These are phyloP conservation scores for Phrynocephalus guinanensis DNA, from an alignment of 2,797 vertebrate species.

Conservation along the genomic window DNA sequence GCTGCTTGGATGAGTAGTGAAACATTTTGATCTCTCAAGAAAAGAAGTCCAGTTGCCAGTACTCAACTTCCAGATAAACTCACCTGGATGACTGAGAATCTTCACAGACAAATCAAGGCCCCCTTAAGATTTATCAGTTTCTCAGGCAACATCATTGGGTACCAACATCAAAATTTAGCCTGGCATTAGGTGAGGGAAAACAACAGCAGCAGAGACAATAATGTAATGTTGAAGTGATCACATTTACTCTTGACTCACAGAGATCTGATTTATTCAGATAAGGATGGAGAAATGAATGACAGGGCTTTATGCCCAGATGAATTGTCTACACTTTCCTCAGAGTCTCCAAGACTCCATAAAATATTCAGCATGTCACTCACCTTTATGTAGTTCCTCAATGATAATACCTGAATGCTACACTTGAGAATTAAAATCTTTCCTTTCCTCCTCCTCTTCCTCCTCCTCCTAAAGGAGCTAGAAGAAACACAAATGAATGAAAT, in stretches of 20 bases:
- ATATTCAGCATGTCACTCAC: not conserved
- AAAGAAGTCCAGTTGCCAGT: too few relatives aligned
- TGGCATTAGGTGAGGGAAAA: constrained; percentile 22
- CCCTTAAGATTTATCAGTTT: constrained; percentile 28
- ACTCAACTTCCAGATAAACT: too few relatives aligned
- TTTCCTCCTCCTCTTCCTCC: not conserved
- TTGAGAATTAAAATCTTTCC: not conserved
- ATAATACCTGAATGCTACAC: not conserved
- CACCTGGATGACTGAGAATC: too few relatives aligned
- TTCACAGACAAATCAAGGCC: too few relatives aligned
- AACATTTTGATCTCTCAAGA: too few relatives aligned
- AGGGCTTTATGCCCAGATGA: not conserved
- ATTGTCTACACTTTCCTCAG: not conserved
- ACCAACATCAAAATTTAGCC: constrained; percentile 30
- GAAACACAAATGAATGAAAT: fast-evolving
- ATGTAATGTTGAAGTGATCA: constrained; percentile 9
- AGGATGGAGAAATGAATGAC: constrained; percentile 18
- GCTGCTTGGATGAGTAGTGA: too few relatives aligned
- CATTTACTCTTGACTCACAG: constrained; percentile 17
- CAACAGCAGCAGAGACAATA: not conserved
- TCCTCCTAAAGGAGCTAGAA: not conserved
- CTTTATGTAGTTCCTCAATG: constrained; percentile 5
- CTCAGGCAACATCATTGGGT: not conserved
- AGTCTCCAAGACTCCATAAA: constrained; percentile 4
- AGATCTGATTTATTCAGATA: constrained; percentile 25